These are phyloP conservation scores for Chelonus formosanus DNA, from an alignment of 2,888 invertebrate genomes.

Conservation along the genomic window DNA sequence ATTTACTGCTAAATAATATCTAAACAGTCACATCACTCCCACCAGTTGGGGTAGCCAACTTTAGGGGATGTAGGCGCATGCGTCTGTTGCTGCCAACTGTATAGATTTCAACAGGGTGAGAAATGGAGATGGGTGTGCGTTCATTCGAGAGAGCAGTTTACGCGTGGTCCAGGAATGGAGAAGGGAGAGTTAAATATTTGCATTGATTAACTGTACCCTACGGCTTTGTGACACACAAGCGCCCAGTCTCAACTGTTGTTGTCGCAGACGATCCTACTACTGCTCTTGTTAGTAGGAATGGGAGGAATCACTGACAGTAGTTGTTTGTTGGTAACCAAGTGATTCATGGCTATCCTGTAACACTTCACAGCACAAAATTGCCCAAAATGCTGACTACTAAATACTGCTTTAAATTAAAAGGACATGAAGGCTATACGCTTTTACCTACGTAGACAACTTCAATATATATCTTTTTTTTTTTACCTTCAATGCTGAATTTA, in stretches of 20 bases:
- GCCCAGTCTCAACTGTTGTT: constrained; percentile 5
- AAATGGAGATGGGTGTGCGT: constrained; percentile 1
- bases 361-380: no score
- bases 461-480: no score
- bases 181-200: constrained; percentile 43
- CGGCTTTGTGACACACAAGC: constrained; percentile 24
- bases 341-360: constrained; percentile 20
- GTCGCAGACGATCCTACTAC: background rate
- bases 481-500: background rate
- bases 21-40: constrained; percentile 48
- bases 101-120: constrained; percentile 8
- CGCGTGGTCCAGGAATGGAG: constrained; percentile 9
- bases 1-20: constrained; percentile 63
- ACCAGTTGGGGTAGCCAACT: background rate
- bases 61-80: no score
- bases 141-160: constrained; percentile 11
- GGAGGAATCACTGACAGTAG: constrained; percentile 19
- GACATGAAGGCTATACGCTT: background rate
- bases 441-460: no score
- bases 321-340: constrained; percentile 27
- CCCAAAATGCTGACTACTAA: no score
- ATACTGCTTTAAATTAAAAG: no score
- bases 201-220: constrained; percentile 43
- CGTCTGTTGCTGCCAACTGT: no score
- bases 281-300: constrained; percentile 1